Evolutionary conservation across 2,888 invertebrate genomes (phyloP).

Genomic region (Drosophila putrida): DNA sequence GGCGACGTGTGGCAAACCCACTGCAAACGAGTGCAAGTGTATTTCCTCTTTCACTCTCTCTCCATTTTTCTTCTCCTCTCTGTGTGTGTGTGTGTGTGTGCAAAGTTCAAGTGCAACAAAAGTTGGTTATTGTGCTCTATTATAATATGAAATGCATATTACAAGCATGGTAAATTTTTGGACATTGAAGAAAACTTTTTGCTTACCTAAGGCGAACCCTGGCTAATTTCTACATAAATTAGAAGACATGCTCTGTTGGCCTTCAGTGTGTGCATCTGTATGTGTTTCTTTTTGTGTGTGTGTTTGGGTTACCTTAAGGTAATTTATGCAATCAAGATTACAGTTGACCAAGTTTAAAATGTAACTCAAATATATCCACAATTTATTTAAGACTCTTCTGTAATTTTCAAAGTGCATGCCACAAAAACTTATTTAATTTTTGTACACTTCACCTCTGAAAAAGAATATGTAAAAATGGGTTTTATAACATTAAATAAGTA

Average conservation of each 20-base stretch:
- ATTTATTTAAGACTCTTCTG: conserved; percentile 12
- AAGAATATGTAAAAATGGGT: neutral
- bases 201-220: conserved; percentile 62
- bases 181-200: conserved; percentile 69
- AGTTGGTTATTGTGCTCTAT: conserved; percentile 67
- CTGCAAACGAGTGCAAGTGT: conserved; percentile 11
- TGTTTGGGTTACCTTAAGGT: conserved; percentile 27
- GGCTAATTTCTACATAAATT: conserved; percentile 76
- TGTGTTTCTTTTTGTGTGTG: conserved; percentile 9
- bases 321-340: conserved; percentile 35
- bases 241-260: conserved; percentile 34
- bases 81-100: conserved; percentile 16
- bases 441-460: neutral
- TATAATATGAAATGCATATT: conserved; percentile 72
- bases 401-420: conserved; percentile 9
- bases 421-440: neutral
- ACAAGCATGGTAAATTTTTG: conserved; percentile 63
- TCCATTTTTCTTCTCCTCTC: neutral
- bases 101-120: conserved; percentile 78
- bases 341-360: conserved; percentile 24
- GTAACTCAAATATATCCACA: conserved; percentile 11
- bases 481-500: neutral
- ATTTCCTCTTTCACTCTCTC: neutral
- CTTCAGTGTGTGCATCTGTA: neutral
- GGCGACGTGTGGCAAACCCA: conserved; percentile 56